phyloP scores from a whole-genome alignment of 2,113 vertebrate genomes.

The Nansenia antarctica region DNA sequence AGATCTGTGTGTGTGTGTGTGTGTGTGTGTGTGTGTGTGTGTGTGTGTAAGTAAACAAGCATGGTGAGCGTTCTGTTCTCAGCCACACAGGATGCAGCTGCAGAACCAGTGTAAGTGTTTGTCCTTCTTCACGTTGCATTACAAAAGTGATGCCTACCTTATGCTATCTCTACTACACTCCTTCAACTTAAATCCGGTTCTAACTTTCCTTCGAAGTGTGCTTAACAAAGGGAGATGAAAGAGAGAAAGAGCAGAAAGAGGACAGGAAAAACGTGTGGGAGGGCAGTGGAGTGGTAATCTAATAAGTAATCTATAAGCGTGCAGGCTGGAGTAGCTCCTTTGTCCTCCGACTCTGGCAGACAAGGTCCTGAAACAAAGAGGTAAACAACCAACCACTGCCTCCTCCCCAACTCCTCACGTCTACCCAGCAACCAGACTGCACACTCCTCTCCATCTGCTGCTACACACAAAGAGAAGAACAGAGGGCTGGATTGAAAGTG shows the following conservation, averaged over 20 bases:
- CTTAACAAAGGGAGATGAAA: not conserved
- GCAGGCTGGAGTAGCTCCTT: conserved; percentile 17
- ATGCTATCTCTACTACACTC: too few species aligned
- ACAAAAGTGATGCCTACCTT: too few species aligned
- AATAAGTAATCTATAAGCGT: conserved; percentile 49
- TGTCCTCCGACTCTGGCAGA: conserved; percentile 35
- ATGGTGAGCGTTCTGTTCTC: conserved; percentile 31
- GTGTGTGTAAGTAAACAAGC: conserved; percentile 12
- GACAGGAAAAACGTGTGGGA: conserved; percentile 14
- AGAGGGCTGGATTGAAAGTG: not conserved
- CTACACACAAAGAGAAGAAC: conserved; percentile 32
- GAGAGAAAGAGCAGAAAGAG: not conserved
- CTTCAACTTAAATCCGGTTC: conserved; percentile 35
- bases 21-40: conserved; percentile 13
- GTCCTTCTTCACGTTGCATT: too few species aligned
- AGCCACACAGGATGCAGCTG: conserved; percentile 67
- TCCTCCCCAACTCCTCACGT: conserved; percentile 42
- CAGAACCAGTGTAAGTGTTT: not conserved
- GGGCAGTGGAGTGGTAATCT: conserved; percentile 40
- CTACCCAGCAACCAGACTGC: conserved; percentile 61
- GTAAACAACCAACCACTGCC: conserved; percentile 43
- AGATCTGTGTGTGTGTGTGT: conserved; percentile 14
- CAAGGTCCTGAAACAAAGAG: conserved; percentile 53
- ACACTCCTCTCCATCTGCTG: conserved; percentile 21
- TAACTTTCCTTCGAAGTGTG: conserved; percentile 27